These are phyloP conservation scores for Dallia pectoralis DNA, from an alignment of 2,797 vertebrate genomes.

Conservation along the genomic window DNA sequence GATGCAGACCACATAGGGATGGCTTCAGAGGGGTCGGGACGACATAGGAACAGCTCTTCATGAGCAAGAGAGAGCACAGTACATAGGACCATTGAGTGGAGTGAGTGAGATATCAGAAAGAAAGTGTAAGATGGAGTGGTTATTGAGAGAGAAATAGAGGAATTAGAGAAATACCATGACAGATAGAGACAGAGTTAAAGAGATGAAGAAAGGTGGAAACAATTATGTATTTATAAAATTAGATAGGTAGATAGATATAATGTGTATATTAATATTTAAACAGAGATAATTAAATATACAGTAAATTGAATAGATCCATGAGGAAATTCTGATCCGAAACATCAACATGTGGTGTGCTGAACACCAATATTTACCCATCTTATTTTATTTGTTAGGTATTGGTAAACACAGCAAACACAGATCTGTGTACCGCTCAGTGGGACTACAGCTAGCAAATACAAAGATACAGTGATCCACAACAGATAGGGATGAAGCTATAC, in stretches of 20 bases:
- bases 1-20: background rate
- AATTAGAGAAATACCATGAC: too few species aligned
- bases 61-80: constrained; percentile 1
- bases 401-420: constrained; percentile 16
- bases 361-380: constrained; percentile 29
- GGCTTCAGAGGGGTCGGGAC: background rate
- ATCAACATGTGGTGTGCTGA: constrained; percentile 21
- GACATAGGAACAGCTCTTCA: constrained; percentile 25
- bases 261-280: too few species aligned
- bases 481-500: background rate
- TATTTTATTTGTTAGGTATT: constrained; percentile 15
- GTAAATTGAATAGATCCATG: constrained; percentile 18
- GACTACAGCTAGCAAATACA: background rate
- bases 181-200: too few species aligned
- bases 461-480: constrained; percentile 4
- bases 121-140: background rate
- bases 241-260: background rate
- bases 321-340: constrained; percentile 27
- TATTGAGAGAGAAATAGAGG: background rate
- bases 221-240: too few species aligned
- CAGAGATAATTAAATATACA: background rate
- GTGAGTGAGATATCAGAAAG: background rate
- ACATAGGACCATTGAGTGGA: background rate
- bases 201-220: too few species aligned
- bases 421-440: background rate